These are phyloP conservation scores for Ptyas mucosa DNA, from an alignment of 2,113 vertebrate species.

Conservation along the genomic window DNA sequence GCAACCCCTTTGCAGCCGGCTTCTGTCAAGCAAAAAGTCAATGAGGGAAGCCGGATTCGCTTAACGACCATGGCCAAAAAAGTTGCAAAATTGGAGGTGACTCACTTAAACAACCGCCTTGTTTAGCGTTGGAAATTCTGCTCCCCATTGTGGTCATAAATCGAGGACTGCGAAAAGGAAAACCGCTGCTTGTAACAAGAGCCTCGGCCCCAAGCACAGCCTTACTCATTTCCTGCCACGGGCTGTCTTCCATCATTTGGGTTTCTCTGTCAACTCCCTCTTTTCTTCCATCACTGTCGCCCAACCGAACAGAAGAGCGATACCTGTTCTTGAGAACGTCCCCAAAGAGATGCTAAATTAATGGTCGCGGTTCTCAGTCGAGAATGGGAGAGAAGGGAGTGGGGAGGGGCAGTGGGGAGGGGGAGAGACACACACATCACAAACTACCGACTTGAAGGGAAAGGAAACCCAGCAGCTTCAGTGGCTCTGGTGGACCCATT, in stretches of 20 bases:
- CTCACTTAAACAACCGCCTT: neutral
- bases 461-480: conserved; percentile 1
- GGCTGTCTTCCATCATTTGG: neutral
- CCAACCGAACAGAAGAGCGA: neutral
- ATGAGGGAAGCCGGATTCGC: neutral
- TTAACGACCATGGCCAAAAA: neutral
- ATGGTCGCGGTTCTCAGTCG: neutral
- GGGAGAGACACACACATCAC: neutral
- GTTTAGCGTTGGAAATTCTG: neutral
- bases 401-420: too few relatives aligned
- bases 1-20: neutral
- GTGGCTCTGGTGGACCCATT: conserved; percentile 12
- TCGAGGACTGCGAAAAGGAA: neutral
- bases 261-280: neutral
- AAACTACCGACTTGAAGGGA: neutral
- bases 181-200: too few relatives aligned
- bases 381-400: neutral
- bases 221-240: neutral
- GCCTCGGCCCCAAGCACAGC: neutral
- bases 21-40: neutral
- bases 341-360: neutral
- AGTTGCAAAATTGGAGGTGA: neutral
- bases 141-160: neutral
- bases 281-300: neutral
- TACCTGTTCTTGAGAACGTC: neutral